Percentiles rank a stretch among this genome's conserved stretches.
Evolutionary conservation across 2,888 invertebrate species (phyloP).

Genomic region (Thalpophila matura): DNA sequence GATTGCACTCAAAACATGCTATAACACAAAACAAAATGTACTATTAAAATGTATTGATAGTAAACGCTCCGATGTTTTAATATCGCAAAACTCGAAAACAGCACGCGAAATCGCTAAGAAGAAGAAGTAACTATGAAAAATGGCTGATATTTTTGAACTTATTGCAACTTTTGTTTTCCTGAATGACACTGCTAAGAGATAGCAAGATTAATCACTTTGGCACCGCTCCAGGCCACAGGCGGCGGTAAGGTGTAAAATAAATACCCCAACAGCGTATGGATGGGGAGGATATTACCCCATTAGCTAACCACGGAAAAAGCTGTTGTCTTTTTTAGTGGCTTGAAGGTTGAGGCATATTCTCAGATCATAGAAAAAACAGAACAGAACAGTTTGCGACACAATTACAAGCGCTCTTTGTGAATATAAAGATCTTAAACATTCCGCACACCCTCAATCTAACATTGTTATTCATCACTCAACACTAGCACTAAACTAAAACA

Average conservation of each 20-base stretch:
- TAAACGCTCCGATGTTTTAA: neutral
- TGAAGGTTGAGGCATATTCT: too few relatives aligned
- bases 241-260: conserved; percentile 52
- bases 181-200: conserved; percentile 55
- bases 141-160: conserved; percentile 49
- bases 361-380: too few relatives aligned
- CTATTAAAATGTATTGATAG: neutral
- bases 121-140: conserved; percentile 40
- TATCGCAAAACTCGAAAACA: neutral
- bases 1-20: neutral
- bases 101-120: conserved; percentile 4
- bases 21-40: neutral
- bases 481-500: too few relatives aligned
- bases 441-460: too few relatives aligned
- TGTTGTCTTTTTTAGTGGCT: conserved; percentile 21
- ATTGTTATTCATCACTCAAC: too few relatives aligned
- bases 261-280: conserved; percentile 37
- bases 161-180: conserved; percentile 52
- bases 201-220: conserved; percentile 59
- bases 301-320: conserved; percentile 30
- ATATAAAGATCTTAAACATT: too few relatives aligned
- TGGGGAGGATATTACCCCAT: conserved; percentile 44
- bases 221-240: conserved; percentile 47
- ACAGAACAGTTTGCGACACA: too few relatives aligned
- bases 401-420: too few relatives aligned